These are phyloP conservation scores for Tipula helvola DNA, from an alignment of 2,888 invertebrate species.

Conservation along the genomic window DNA sequence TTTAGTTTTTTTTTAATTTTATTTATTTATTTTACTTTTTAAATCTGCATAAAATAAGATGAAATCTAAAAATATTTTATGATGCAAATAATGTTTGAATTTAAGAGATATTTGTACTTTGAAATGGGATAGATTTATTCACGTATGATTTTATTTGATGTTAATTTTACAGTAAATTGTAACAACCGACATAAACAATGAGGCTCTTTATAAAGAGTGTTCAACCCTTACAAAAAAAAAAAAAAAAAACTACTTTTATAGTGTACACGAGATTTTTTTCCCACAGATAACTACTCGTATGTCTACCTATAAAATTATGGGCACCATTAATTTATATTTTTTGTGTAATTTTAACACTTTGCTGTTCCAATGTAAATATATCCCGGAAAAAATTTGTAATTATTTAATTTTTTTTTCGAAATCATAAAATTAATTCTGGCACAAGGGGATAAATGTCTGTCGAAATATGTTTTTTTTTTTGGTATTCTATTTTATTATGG, in stretches of 20 bases:
- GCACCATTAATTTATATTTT: not conserved
- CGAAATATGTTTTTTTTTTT: not conserved
- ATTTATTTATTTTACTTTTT: not conserved
- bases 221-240: too few species aligned
- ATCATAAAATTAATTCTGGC: not conserved
- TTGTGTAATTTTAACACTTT: not conserved
- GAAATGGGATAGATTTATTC: not conserved
- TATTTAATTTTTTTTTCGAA: not conserved
- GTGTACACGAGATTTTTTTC: not conserved
- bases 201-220: not conserved
- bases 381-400: not conserved
- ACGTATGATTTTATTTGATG: not conserved
- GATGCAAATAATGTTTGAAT: conserved; percentile 4
- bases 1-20: not conserved
- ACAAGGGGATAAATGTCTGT: not conserved
- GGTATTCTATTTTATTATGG: not conserved
- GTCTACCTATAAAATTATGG: not conserved
- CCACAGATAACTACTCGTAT: not conserved
- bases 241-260: too few species aligned
- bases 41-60: conserved; percentile 4
- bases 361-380: not conserved
- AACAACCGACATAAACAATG: not conserved
- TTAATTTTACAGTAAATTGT: not conserved
- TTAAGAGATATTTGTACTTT: not conserved
- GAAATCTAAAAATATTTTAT: not conserved